Evolutionary conservation across 1,140 invertebrate genomes (phyloP).

Genomic region (Euura saliciscinereae): DNA sequence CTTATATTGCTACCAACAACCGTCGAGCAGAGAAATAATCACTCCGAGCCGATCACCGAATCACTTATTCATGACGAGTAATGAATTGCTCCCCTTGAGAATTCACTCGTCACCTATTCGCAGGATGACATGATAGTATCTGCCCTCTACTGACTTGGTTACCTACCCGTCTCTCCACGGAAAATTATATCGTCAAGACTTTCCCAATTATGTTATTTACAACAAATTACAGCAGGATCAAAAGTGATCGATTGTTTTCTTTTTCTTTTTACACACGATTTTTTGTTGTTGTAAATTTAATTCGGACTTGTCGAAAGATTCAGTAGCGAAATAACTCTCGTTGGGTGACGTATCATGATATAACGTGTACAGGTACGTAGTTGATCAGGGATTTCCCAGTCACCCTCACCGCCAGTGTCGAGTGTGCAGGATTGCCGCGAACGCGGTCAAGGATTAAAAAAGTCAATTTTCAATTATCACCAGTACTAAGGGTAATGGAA

Average conservation of each 20-base stretch:
- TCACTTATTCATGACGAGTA: slow-evolving; percentile 56
- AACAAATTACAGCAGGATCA: no score
- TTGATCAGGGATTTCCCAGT: not conserved
- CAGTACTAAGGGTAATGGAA: not conserved
- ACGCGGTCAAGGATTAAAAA: slow-evolving; percentile 1
- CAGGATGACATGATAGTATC: not conserved
- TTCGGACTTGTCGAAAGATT: no score
- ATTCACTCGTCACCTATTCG: slow-evolving; percentile 44
- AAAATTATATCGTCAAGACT: no score
- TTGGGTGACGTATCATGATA: no score
- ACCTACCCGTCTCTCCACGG: no score
- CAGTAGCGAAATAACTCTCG: no score
- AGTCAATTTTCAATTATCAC: slow-evolving; percentile 2
- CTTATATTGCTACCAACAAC: no score
- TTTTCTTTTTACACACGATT: no score
- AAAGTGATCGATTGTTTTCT: no score
- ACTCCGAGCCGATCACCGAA: slow-evolving; percentile 42
- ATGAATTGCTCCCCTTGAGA: slow-evolving; percentile 53
- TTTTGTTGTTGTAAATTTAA: no score
- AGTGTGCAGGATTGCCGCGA: not conserved
- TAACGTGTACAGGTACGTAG: not conserved
- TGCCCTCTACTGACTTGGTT: no score
- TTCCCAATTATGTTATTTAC: no score
- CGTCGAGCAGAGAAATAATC: slow-evolving; percentile 52
- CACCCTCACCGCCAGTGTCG: not conserved